These are phyloP conservation scores for Pasiphila rectangulata DNA, from an alignment of 2,888 invertebrate species.

Conservation along the genomic window DNA sequence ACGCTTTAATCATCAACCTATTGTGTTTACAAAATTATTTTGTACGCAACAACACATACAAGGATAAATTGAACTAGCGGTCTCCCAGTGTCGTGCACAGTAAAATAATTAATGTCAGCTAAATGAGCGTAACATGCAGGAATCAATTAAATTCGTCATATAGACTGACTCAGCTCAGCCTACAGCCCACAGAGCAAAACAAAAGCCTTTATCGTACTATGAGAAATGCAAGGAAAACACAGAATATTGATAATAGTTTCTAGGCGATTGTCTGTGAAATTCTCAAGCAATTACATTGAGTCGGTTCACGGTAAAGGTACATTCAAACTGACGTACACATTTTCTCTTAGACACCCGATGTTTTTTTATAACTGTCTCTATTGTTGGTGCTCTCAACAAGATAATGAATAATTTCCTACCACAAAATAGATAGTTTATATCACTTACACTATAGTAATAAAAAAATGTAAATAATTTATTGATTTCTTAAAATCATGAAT, in stretches of 20 bases:
- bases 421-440: not conserved
- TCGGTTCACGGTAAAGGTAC: conserved; percentile 4
- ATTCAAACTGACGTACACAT: conserved; percentile 15
- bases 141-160: conserved; percentile 69
- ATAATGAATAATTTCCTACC: not conserved
- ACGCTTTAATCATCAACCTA: too few species aligned
- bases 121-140: conserved; percentile 68
- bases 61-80: conserved; percentile 10
- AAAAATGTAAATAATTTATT: too few species aligned
- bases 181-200: conserved; percentile 37
- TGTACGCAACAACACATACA: not conserved
- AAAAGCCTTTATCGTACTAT: conserved; percentile 46
- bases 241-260: conserved; percentile 20
- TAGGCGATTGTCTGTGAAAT: conserved; percentile 20
- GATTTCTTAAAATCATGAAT: too few species aligned
- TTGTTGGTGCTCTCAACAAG: not conserved
- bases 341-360: conserved; percentile 1
- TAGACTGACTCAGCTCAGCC: conserved; percentile 56
- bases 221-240: conserved; percentile 34
- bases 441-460: not conserved
- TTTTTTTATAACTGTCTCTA: conserved; percentile 1
- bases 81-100: conserved; percentile 28
- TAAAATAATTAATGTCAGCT: conserved; percentile 61
- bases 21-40: too few species aligned
- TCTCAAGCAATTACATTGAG: conserved; percentile 20